phyloP scores from a whole-genome alignment of 1,140 invertebrate species.

The Drosophila bocqueti region DNA sequence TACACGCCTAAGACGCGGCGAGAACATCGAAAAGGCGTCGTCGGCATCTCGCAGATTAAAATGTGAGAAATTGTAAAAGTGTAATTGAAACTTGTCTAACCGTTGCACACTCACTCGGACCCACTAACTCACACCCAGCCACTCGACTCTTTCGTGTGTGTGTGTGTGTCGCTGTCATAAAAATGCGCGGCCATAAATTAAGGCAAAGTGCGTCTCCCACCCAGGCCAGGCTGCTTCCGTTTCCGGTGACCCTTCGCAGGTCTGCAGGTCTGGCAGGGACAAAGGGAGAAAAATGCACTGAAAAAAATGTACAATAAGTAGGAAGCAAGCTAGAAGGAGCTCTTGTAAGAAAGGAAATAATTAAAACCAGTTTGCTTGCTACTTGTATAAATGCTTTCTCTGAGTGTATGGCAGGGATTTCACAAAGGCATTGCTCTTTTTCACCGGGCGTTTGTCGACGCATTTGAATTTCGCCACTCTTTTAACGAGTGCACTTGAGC shows the following conservation, averaged over 20 bases:
- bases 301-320: neutral
- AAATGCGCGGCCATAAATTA: slow-evolving; percentile 82
- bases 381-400: neutral
- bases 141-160: slow-evolving; percentile 44
- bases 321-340: neutral
- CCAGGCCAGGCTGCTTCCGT: slow-evolving; percentile 49
- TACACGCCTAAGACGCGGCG: slow-evolving; percentile 72
- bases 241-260: slow-evolving; percentile 68
- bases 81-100: slow-evolving; percentile 83
- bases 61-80: slow-evolving; percentile 84
- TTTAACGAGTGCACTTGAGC: slow-evolving; percentile 75
- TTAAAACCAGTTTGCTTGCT: neutral
- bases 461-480: slow-evolving; percentile 79
- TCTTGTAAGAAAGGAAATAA: neutral
- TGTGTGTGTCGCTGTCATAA: slow-evolving; percentile 73
- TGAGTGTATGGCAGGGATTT: neutral
- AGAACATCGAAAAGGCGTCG: slow-evolving; percentile 77
- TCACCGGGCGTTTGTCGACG: slow-evolving; percentile 54
- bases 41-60: slow-evolving; percentile 69
- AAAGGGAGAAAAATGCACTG: slow-evolving; percentile 7
- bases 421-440: slow-evolving; percentile 6
- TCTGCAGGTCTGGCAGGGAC: slow-evolving; percentile 1
- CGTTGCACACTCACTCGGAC: slow-evolving; percentile 45
- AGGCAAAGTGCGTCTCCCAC: slow-evolving; percentile 68
- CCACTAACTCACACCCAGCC: slow-evolving; percentile 29